Conservation (phyloP, 1,140 invertebrate species). For the Coboldia fuscipes region DNA sequence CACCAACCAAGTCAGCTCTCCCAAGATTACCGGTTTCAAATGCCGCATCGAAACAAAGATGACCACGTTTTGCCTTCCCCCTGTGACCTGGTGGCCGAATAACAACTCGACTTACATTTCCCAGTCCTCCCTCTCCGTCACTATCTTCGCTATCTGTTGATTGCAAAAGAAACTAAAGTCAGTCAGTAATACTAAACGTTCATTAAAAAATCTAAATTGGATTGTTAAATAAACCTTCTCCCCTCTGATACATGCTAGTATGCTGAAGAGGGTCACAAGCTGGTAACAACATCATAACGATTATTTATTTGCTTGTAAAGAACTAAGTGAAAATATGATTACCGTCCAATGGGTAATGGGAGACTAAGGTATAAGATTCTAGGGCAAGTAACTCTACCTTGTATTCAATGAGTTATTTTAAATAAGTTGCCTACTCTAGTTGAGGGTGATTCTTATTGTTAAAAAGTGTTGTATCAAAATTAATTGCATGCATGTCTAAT, state of each 20-base stretch:
- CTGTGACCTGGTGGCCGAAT: conserved; percentile 82
- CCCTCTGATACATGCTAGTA: conserved; percentile 40
- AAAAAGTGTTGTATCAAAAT: too few species aligned
- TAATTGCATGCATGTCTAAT: too few species aligned
- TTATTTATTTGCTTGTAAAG: too few species aligned
- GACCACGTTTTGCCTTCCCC: conserved; percentile 60
- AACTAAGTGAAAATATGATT: too few species aligned
- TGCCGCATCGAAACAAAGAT: conserved; percentile 91
- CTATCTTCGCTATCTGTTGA: conserved; percentile 81
- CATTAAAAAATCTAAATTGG: not conserved
- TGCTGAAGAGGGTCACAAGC: conserved; percentile 34
- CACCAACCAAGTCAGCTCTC: conserved; percentile 78
- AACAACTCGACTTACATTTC: conserved; percentile 84
- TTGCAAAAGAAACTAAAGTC: not conserved
- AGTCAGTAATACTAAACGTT: not conserved
- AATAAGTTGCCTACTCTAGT: too few species aligned
- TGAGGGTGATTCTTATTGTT: too few species aligned
- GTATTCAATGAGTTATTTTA: too few species aligned
- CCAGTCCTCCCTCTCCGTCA: conserved; percentile 80
- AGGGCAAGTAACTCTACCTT: too few species aligned
- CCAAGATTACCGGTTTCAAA: conserved; percentile 96
- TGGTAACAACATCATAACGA: conserved; percentile 16
- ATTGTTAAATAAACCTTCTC: conserved; percentile 13
- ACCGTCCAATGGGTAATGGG: too few species aligned
- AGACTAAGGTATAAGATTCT: too few species aligned